These are phyloP conservation scores for Sabellastarte sp. DNA, from an alignment of 2,888 invertebrate genomes.

Conservation along the genomic window DNA sequence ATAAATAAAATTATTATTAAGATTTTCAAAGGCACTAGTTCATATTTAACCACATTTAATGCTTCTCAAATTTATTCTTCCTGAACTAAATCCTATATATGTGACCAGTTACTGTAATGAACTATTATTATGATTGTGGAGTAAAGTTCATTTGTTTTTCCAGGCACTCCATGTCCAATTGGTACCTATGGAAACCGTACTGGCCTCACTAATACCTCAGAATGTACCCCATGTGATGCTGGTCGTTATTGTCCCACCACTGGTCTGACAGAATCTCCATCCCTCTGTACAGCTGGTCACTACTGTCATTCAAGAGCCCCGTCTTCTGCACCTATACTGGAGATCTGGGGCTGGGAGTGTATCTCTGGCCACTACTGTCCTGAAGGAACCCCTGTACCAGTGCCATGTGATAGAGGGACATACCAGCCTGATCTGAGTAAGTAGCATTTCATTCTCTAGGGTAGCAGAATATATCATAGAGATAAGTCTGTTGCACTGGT, in stretches of 20 bases:
- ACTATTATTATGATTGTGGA: no score
- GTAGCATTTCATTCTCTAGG: no score
- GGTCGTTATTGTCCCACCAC: constrained; percentile 44
- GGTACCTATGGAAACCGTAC: constrained; percentile 52
- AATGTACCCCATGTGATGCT: constrained; percentile 48
- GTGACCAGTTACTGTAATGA: no score
- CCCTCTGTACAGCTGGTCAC: constrained; percentile 45
- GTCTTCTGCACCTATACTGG: constrained; percentile 36
- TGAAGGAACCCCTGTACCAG: constrained; percentile 41
- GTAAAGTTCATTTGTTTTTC: no score
- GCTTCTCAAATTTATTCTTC: no score
- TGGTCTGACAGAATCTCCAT: constrained; percentile 39
- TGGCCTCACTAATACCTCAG: constrained; percentile 42
- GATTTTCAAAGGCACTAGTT: no score
- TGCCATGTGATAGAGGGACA: constrained; percentile 45
- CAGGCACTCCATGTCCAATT: constrained; percentile 44
- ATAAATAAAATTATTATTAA: no score
- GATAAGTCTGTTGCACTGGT: no score
- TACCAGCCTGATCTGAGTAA: constrained; percentile 46
- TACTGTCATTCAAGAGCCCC: constrained; percentile 42
- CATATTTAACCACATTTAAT: no score
- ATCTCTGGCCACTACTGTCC: constrained; percentile 51
- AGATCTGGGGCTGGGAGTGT: constrained; percentile 47
- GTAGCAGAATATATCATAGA: no score
- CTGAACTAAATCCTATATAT: no score